These are phyloP conservation scores for Sarcophaga bullata DNA, from an alignment of 1,140 invertebrate species.

Conservation along the genomic window DNA sequence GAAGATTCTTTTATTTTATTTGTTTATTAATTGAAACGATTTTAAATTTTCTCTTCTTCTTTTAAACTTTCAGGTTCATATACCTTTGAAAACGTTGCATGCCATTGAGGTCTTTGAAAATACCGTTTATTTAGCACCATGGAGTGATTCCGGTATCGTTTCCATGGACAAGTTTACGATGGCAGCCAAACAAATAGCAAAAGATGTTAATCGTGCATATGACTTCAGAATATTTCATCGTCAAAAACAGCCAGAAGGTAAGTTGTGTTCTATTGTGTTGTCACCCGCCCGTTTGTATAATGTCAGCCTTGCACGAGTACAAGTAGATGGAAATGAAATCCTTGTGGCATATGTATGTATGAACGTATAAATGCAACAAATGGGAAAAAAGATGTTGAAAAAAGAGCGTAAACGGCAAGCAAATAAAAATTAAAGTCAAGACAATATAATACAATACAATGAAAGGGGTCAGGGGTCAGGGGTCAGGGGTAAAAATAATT, in stretches of 20 bases:
- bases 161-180: constrained; percentile 70
- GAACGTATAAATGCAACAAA: neutral
- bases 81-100: constrained; percentile 68
- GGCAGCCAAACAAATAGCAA: constrained; percentile 54
- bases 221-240: constrained; percentile 78
- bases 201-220: constrained; percentile 67
- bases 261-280: constrained; percentile 46
- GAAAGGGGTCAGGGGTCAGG: neutral
- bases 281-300: neutral
- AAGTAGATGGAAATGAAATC: neutral
- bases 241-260: constrained; percentile 77
- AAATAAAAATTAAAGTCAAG: neutral
- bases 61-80: constrained; percentile 69
- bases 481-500: neutral
- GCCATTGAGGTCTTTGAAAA: constrained; percentile 78
- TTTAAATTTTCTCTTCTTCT: constrained; percentile 38
- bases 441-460: neutral
- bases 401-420: neutral
- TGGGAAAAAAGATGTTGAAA: neutral
- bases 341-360: neutral
- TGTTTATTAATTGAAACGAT: neutral
- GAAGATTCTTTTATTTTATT: neutral
- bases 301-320: neutral
- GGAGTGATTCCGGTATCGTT: constrained; percentile 73
- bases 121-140: constrained; percentile 74